Base-by-base conservation (phyloP, 2,113 vertebrate species). In the Phaethon lepturus region DNA sequence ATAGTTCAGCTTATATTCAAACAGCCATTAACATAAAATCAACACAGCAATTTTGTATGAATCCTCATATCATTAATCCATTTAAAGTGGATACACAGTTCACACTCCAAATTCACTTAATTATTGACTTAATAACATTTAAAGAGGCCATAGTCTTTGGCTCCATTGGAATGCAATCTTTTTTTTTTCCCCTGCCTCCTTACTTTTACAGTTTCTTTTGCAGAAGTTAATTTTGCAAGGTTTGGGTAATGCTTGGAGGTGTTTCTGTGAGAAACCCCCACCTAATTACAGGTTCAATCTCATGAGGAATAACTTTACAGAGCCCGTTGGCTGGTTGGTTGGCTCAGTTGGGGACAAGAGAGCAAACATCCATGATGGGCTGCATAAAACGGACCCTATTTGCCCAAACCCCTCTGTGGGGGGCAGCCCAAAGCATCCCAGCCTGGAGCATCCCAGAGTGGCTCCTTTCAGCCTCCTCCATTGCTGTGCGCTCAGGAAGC, bases 11-110 rank as follows among this genome's bases (percentile, higher is more conserved):
- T 96, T 96, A 97, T 88, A 97, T 96, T 97, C 96, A 97, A 97
- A 97, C 94, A 97, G n/a, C 91, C 88, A 98, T 98, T 97, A 97
- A 95, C 96, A 94, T 90, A 97, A 98, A 98, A 98, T 96, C 97
- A 98, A 98, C 96, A 97, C 62, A 95, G 97, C 91, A 97, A 97
- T 96, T 97, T 96, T 44, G 67, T 93, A 90, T 89, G 93, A 95
- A 95, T 97, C 95, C 95, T 97, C 93, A 77, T 96, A 95, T 96
- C 96, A 97, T 97, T 98, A 97, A 97, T 96, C 96, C 95, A 97
- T 97, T 98, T 96, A 93, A 95, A 97, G 90, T 93, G 88, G 90
- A 90, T 95, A 94, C 91, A 95, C 66, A 95, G 89, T 93, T 97
- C 91, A 94, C 88, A 93, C 90, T 94, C 78, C 86, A 96, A 97